A percentile compares a stretch with the other conserved stretches of the same genome.
Conservation (phyloP, 2,113 vertebrate species). For the Arizona elegans region DNA sequence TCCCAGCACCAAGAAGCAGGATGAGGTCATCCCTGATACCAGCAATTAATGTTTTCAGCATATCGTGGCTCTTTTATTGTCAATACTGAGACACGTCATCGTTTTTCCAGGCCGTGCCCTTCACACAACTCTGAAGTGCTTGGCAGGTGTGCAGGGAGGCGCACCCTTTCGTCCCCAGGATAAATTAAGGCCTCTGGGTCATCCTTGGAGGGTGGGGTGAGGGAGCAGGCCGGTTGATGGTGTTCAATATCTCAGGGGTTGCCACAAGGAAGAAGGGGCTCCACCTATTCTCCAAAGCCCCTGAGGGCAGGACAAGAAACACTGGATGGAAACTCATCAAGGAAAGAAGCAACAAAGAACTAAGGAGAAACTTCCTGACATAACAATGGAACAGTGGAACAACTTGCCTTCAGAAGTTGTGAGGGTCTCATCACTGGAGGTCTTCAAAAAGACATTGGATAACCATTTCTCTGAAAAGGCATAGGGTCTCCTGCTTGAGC, state of each 20-base stretch:
- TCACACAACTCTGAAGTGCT: not conserved
- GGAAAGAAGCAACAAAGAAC: not conserved
- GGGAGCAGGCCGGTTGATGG: not conserved
- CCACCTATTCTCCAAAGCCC: not conserved
- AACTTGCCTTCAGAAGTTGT: not conserved
- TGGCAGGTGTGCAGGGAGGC: not conserved
- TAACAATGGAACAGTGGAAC: not conserved
- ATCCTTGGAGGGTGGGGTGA: not conserved
- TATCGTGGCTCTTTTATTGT: not conserved
- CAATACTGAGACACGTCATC: not conserved
- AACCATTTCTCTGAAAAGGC: not conserved
- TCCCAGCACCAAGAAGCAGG: not conserved
- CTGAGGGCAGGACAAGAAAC: not conserved
- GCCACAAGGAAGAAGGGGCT: not conserved
- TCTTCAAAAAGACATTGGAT: not conserved
- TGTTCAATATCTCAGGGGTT: fast-evolving
- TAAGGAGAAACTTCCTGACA: too few species aligned
- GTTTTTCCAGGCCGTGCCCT: not conserved
- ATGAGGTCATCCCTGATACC: not conserved
- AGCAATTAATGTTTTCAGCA: not conserved
- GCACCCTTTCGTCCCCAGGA: not conserved
- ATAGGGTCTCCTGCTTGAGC: not conserved
- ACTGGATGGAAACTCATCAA: not conserved
- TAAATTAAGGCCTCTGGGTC: not conserved
- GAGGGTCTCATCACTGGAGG: too few species aligned